Evolutionary conservation across 2,888 invertebrate genomes (phyloP), one percentile per base, ranked within the genome.

Genomic region (Agrochola lychnidis): DNA sequence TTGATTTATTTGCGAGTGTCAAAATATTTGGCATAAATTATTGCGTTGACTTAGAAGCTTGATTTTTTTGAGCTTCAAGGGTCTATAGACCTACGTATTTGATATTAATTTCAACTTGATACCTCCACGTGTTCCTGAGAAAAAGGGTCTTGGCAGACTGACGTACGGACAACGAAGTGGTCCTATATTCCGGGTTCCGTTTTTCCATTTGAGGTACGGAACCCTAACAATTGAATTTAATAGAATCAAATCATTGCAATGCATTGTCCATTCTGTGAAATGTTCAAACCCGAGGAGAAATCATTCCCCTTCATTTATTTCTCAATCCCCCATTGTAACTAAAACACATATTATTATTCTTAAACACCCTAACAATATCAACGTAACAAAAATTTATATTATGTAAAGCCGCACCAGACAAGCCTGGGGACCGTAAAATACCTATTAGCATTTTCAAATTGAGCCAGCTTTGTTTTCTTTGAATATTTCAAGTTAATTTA

Each of bases 401-500:
- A 85, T 81, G 85, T 79, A 79, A 83, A 85, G 76, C 70, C 25
- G 36, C 56, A 36, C 66, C 36, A 73, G 42, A 61, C 62, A 59
- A 70, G 53, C 42, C 48, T 53, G 19, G 61, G 25, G 66, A 73
- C 79, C 51, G 80, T 63, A 61, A 70, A 62, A 64, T 71, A 73
- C 82, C 57, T 79, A 88, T 85, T 88, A 80, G 85, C 87, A 88
- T 88, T 68, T 74, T 73, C 63, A 82, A 87, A 82, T 78, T 77
- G 74, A 80, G 64, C 56, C 72, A 36, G 62, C 78, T 79, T 84
- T 81, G 78, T 86, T 83, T 76, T 70, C 82, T 79, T 76, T 82
- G 85, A 78, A 87, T 84, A 78, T 76, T 78, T 75, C 59, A 40
- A 42, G 81, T 70, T 77, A 78, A 83, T 78, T 78, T 73, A 12